phyloP scores from a whole-genome alignment of 2,113 vertebrate genomes.

The Coreoperca whiteheadi region DNA sequence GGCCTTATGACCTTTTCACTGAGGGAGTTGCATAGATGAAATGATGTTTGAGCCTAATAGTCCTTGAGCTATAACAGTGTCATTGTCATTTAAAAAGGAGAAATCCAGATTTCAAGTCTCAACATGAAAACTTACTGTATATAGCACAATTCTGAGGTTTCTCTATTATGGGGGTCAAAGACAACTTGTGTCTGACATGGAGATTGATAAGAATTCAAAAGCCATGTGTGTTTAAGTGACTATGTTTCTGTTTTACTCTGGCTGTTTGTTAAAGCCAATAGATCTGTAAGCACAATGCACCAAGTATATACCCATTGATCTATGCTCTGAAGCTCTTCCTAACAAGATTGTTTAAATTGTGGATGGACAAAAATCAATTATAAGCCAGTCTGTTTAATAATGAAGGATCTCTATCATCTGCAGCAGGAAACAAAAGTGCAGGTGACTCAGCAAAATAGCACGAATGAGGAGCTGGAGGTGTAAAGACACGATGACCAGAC shows the following conservation, averaged over 20 bases:
- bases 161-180: background rate
- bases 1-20: constrained; percentile 7
- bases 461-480: constrained; percentile 1
- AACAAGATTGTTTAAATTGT: constrained; percentile 6
- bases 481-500: constrained; percentile 12
- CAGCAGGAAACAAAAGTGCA: constrained; percentile 22
- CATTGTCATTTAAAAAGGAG: background rate
- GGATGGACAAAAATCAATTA: constrained; percentile 33
- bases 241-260: background rate
- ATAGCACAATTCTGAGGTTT: background rate
- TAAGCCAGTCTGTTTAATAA: constrained; percentile 35
- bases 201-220: background rate
- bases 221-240: background rate
- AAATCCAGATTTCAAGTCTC: background rate
- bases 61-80: constrained; percentile 1
- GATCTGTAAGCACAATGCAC: background rate
- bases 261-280: background rate
- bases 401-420: constrained; percentile 4
- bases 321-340: background rate
- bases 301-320: constrained; percentile 14
- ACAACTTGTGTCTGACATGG: background rate
- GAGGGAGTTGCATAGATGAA: background rate
- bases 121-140: constrained; percentile 1
- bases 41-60: background rate
- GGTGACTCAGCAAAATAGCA: background rate